Percentiles rank a stretch among this genome's conserved stretches.
Conservation (phyloP, 1,140 invertebrate genomes). For the Papilio dardanus region DNA sequence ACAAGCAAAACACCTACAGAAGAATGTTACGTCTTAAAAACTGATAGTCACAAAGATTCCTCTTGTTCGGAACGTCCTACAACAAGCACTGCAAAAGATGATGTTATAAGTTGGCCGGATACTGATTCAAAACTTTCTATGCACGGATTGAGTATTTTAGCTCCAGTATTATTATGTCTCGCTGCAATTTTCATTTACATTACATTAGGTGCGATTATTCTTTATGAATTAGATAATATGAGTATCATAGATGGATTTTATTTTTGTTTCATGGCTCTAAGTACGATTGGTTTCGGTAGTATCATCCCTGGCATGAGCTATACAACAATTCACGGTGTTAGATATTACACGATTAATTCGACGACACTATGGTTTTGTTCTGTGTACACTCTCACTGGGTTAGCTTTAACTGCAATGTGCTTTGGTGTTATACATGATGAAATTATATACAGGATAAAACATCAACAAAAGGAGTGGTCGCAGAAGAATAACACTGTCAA, state of each 20-base stretch:
- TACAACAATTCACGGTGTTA: slow-evolving; percentile 82
- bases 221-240: slow-evolving; percentile 93
- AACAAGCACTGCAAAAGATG: slow-evolving; percentile 75
- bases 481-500: slow-evolving; percentile 80
- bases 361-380: slow-evolving; percentile 94
- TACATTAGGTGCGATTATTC: slow-evolving; percentile 91
- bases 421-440: slow-evolving; percentile 99
- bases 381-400: slow-evolving; percentile 96
- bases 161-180: slow-evolving; percentile 90
- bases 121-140: slow-evolving; percentile 89
- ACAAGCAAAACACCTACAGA: slow-evolving; percentile 82
- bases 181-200: slow-evolving; percentile 93
- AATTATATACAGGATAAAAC: slow-evolving; percentile 90
- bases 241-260: slow-evolving; percentile 94
- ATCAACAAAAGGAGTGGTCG: slow-evolving; percentile 82
- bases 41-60: slow-evolving; percentile 75
- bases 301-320: slow-evolving; percentile 90
- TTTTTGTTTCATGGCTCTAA: slow-evolving; percentile 97
- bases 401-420: slow-evolving; percentile 98
- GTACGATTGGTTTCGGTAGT: slow-evolving; percentile 96
- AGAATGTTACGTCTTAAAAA: slow-evolving; percentile 88
- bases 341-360: slow-evolving; percentile 76
- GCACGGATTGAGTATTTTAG: slow-evolving; percentile 89
- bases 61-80: slow-evolving; percentile 72
- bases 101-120: slow-evolving; percentile 81